Conservation (phyloP, 2,113 vertebrate species). For the Sinocyclocheilus grahami region DNA sequence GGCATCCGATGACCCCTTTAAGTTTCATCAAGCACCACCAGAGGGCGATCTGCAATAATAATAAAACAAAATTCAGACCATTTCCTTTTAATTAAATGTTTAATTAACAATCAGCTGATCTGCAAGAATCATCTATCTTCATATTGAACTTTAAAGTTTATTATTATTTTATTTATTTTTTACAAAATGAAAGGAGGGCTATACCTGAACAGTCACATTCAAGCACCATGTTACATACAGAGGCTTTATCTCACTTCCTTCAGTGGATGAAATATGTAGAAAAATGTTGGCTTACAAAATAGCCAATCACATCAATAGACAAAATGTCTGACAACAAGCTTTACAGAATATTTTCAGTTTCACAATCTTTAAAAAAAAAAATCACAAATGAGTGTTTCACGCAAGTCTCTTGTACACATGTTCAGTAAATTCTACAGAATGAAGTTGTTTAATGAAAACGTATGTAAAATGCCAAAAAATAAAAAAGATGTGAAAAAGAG, state of each 20-base stretch:
- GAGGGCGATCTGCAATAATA: background rate
- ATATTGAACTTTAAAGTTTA: background rate
- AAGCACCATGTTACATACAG: slow-evolving; percentile 36
- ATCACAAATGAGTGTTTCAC: background rate
- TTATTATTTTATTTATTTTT: background rate
- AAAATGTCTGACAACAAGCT: slow-evolving; percentile 11
- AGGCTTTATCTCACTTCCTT: slow-evolving; percentile 17
- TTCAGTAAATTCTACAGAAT: background rate
- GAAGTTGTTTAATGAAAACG: background rate
- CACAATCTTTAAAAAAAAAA: background rate
- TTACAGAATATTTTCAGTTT: background rate
- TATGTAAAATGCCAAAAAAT: slow-evolving; percentile 3
- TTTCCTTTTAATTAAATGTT: slow-evolving; percentile 26
- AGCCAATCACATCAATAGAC: slow-evolving; percentile 23
- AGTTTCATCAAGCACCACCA: background rate
- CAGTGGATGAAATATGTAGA: slow-evolving; percentile 10
- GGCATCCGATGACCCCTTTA: background rate
- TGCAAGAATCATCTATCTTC: slow-evolving; percentile 16
- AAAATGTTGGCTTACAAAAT: slow-evolving; percentile 30
- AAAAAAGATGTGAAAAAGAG: background rate
- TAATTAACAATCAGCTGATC: background rate
- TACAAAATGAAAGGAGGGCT: slow-evolving; percentile 27
- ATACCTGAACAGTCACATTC: slow-evolving; percentile 42
- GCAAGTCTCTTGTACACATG: background rate
- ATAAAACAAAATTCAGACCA: background rate